These are phyloP conservation scores for Grantiella picta DNA, from an alignment of 2,113 vertebrate genomes.

Conservation along the genomic window DNA sequence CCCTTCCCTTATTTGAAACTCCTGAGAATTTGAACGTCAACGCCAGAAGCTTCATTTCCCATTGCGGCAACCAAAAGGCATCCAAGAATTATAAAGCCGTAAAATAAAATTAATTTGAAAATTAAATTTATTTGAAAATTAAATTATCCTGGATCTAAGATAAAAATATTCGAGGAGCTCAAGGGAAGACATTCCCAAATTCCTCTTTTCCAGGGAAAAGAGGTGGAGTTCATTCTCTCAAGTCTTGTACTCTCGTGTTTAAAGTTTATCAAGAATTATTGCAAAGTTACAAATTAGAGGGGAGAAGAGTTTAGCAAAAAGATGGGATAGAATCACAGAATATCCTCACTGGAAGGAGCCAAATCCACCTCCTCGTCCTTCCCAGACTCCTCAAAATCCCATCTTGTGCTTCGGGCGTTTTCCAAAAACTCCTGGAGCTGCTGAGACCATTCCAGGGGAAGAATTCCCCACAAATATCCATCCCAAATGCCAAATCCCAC, in stretches of 20 bases:
- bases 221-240: rapidly evolving
- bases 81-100: not conserved
- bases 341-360: too few relatives aligned
- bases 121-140: not conserved
- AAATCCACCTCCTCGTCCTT: not conserved
- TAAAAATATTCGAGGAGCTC: not conserved
- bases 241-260: rapidly evolving
- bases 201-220: not conserved
- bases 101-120: not conserved
- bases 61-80: too few relatives aligned
- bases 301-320: too few relatives aligned
- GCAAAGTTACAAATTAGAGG: not conserved
- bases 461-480: not conserved
- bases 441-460: not conserved
- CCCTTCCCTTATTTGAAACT: not conserved
- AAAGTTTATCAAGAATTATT: not conserved
- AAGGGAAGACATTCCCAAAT: not conserved
- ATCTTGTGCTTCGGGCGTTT: rapidly evolving
- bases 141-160: not conserved
- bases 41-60: not conserved
- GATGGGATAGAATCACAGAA: not conserved
- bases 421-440: rapidly evolving
- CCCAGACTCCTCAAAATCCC: not conserved
- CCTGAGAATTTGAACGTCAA: not conserved
- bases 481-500: too few relatives aligned